These are phyloP conservation scores for Sinonovacula constricta DNA, from an alignment of 1,140 invertebrate species.

Conservation along the genomic window DNA sequence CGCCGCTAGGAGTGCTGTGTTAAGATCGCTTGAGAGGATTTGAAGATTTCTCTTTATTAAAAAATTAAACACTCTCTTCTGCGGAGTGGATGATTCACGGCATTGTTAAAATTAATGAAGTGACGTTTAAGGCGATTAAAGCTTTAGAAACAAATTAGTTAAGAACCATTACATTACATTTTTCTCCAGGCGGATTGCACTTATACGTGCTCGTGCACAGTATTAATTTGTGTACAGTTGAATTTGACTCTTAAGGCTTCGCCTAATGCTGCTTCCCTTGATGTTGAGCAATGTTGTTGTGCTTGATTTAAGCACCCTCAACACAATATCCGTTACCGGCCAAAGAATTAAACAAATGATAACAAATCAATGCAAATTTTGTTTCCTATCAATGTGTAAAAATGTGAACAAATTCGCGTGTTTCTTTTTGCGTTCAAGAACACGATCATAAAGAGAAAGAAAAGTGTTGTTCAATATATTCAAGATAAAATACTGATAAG, in stretches of 20 bases:
- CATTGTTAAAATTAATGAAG: constrained; percentile 42
- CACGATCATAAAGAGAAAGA: too few species aligned
- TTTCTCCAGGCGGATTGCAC: constrained; percentile 36
- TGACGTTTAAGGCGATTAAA: constrained; percentile 15
- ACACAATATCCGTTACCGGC: too few species aligned
- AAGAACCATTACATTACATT: constrained; percentile 25
- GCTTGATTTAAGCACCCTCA: too few species aligned
- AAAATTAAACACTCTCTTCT: constrained; percentile 23
- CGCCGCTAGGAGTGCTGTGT: constrained; percentile 15
- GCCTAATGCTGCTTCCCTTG: constrained; percentile 17
- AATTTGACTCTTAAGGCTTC: constrained; percentile 18
- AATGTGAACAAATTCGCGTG: too few species aligned
- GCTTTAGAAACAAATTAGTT: constrained; percentile 42
- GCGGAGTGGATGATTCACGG: constrained; percentile 17
- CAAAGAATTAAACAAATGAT: too few species aligned
- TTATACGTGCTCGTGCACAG: constrained; percentile 33
- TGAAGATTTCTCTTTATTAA: constrained; percentile 32
- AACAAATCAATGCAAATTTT: too few species aligned
- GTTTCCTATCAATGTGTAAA: too few species aligned
- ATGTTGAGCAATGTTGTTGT: too few species aligned
- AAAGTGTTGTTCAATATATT: too few species aligned
- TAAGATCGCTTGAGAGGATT: constrained; percentile 40
- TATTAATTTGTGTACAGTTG: constrained; percentile 15
- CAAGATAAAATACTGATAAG: too few species aligned
- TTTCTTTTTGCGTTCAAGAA: too few species aligned